Conservation (phyloP, 2,113 vertebrate species). For the Lethenteron reissneri region DNA sequence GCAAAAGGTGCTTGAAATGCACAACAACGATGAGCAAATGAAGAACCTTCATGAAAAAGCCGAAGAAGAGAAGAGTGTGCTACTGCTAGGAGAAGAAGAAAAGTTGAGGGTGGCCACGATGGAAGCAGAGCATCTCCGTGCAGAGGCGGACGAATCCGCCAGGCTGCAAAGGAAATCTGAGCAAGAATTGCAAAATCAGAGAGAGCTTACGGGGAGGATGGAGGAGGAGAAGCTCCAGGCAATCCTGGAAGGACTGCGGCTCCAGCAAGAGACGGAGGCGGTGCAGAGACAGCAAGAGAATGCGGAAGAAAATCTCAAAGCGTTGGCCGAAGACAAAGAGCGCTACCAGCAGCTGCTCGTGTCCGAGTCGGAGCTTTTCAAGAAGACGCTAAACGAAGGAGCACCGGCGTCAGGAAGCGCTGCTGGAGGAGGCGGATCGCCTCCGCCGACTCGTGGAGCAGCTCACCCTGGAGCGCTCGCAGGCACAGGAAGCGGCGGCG, state of each 20-base stretch:
- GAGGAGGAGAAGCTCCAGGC: slow-evolving; percentile 1
- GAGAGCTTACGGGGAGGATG: background rate
- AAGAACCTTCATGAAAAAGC: background rate
- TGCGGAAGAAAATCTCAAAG: background rate
- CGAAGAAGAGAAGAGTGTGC: slow-evolving; percentile 2
- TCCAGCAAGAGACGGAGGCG: background rate
- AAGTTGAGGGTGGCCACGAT: background rate
- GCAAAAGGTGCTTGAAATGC: background rate
- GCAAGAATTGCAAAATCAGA: background rate
- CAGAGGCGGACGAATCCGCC: background rate
- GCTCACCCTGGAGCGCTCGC: background rate
- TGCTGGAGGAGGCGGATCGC: slow-evolving; percentile 3
- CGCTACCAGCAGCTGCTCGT: background rate
- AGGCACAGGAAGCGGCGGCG: background rate
- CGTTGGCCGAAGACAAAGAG: background rate
- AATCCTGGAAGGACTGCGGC: background rate
- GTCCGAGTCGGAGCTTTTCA: background rate
- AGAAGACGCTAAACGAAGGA: background rate
- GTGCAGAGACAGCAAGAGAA: background rate
- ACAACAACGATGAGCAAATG: background rate
- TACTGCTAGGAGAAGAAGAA: background rate
- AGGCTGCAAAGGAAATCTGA: background rate
- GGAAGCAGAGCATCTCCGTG: background rate
- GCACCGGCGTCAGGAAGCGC: background rate
- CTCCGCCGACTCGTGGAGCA: slow-evolving; percentile 1